Evolutionary conservation across 2,888 invertebrate species (phyloP).

Genomic region (Drosophila atroscutellata): DNA sequence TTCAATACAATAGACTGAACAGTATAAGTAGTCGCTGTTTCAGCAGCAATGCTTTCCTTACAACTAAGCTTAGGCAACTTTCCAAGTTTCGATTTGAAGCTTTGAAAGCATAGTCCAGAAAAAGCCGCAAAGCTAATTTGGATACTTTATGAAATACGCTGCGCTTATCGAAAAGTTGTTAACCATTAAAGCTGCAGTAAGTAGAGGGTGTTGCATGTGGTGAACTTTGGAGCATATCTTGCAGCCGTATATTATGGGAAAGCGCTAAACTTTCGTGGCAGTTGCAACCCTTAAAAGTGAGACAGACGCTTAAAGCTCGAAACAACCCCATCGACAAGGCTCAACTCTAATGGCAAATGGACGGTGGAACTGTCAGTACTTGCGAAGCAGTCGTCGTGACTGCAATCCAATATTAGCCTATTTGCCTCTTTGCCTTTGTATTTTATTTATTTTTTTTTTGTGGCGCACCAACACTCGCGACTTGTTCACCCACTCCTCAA

Average conservation of each 20-base stretch:
- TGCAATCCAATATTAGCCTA: conserved; percentile 5
- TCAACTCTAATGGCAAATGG: background rate
- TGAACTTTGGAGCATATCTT: background rate
- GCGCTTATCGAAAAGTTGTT: background rate
- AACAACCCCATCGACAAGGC: conserved; percentile 27
- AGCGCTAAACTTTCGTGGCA: background rate
- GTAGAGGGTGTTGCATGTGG: background rate
- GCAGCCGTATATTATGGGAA: too few species aligned
- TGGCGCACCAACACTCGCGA: conserved; percentile 15
- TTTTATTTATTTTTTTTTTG: background rate
- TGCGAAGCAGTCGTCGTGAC: conserved; percentile 48
- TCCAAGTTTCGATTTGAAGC: background rate
- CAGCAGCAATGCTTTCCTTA: background rate
- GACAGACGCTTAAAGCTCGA: conserved; percentile 30
- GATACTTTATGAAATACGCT: background rate
- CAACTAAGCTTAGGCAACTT: background rate
- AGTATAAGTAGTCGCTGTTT: background rate
- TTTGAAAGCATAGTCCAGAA: background rate
- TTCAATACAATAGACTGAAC: background rate
- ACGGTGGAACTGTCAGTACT: conserved; percentile 45
- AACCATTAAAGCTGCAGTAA: background rate
- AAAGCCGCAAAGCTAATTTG: background rate
- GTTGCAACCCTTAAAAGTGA: conserved; percentile 32
- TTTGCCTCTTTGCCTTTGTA: background rate
- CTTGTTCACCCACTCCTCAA: conserved; percentile 9